phyloP scores from a whole-genome alignment of 2,113 vertebrate genomes.

The Anthoscopus minutus region DNA sequence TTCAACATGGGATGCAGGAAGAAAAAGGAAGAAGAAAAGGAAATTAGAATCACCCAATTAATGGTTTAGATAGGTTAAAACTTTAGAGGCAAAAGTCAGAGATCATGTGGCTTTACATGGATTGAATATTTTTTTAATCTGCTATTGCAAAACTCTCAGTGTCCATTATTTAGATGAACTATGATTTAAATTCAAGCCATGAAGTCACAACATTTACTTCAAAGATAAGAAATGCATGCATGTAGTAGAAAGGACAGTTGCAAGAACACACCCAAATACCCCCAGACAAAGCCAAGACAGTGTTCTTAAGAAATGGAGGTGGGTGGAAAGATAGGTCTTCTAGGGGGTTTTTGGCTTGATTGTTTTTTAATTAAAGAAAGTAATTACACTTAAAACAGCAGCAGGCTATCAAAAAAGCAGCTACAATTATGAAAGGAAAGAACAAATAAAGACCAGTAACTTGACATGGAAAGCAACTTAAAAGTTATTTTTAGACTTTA shows the following conservation, averaged over 20 bases:
- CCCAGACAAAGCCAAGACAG: constrained; percentile 39
- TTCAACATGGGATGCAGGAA: constrained; percentile 88
- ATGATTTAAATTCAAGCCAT: constrained; percentile 35
- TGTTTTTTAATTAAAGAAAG: background rate
- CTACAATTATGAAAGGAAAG: background rate
- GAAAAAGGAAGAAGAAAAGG: constrained; percentile 88
- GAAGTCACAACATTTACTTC: constrained; percentile 57
- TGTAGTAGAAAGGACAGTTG: constrained; percentile 41
- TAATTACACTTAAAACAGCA: background rate
- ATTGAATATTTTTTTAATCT: background rate
- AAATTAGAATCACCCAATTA: constrained; percentile 81
- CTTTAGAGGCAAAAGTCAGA: constrained; percentile 59
- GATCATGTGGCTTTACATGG: constrained; percentile 32
- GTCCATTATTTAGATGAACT: background rate
- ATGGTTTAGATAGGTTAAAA: constrained; percentile 72
- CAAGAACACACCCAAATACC: background rate
- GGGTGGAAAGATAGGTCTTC: background rate
- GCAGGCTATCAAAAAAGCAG: background rate
- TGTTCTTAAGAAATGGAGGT: background rate
- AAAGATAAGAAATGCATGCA: constrained; percentile 49
- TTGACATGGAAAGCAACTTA: background rate
- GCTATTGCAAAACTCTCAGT: background rate
- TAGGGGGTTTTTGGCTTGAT: background rate
- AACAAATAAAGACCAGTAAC: background rate
- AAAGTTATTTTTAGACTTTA: background rate